Percentiles rank a stretch among this genome's conserved stretches.
Evolutionary conservation across 2,797 vertebrate species (phyloP).

Genomic region (Microcaecilia unicolor): DNA sequence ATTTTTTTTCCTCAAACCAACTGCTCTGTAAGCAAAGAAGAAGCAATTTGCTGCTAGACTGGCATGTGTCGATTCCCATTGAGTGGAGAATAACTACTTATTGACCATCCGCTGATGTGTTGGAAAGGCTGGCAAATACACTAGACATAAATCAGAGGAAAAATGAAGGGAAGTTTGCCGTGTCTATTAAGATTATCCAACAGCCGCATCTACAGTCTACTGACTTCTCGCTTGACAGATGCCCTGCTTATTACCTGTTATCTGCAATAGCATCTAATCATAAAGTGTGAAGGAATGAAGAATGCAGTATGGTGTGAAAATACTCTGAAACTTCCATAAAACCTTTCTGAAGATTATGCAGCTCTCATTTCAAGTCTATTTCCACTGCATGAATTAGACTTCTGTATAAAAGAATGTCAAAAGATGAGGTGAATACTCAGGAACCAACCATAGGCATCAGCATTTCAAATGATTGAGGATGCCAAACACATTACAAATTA

Average conservation of each 20-base stretch:
- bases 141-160: neutral
- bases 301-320: neutral
- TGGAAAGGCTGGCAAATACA: neutral
- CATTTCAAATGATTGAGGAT: no score
- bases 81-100: neutral
- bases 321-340: slow-evolving; percentile 1
- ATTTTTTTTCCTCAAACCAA: neutral
- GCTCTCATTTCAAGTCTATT: neutral
- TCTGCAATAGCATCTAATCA: neutral
- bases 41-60: neutral
- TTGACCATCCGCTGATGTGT: neutral
- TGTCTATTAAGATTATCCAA: neutral
- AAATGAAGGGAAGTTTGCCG: neutral
- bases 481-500: no score
- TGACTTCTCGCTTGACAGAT: neutral
- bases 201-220: neutral
- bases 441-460: no score
- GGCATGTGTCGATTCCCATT: neutral
- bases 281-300: neutral
- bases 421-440: no score
- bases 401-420: no score
- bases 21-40: neutral
- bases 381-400: neutral
- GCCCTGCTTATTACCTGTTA: neutral
- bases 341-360: neutral